Base-by-base conservation (phyloP, 1,140 invertebrate genomes). In the Ostrea edulis region DNA sequence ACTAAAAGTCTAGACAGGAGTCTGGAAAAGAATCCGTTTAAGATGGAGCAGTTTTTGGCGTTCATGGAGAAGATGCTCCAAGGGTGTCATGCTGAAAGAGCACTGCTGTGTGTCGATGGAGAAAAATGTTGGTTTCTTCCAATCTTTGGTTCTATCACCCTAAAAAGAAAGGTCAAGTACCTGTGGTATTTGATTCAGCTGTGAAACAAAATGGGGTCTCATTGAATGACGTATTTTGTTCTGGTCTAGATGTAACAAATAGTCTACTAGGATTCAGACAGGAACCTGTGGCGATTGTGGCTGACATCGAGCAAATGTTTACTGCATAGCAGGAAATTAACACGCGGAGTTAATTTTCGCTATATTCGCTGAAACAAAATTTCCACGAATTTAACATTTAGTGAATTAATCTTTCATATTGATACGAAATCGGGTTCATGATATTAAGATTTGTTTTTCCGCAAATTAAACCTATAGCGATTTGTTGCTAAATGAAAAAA, bases 211-310 rank as follows among this genome's bases (percentile, higher is more conserved):
- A 88, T n/a, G 71, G 86, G 2, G 20, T 44, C 3, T 85, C 87
- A 8, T 51, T 90, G 0, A 89, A 94, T 84, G 84, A 91, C 20
- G 86, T 88, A 0, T 65, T 93, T n/a, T 68, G 90, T 12, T 22
- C 82, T 4, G 92, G 93, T 2, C 94, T 95, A 25, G 93, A 93
- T 83, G 55, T 96, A 0, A 95, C 95, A 90, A 92, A 68, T 77
- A 89, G 82, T 68, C 2, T 44, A 44, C 35, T 44, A 2, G 2
- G 5, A 44, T 44, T 5, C 35, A 44, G 35, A 44, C 35, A 5
- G 5, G 35, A 44, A 1, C 83, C n/a, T n/a, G 86, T 92, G 22
- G 89, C 89, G 5, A 51, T 91, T 12, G 82, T 81, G 29, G 85
- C 35, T 8, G 85, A 89, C 52, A 87, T 90, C 29, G 35, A 89